phyloP scores from a whole-genome alignment of 2,113 vertebrate genomes.

The Pampusana beccarii region DNA sequence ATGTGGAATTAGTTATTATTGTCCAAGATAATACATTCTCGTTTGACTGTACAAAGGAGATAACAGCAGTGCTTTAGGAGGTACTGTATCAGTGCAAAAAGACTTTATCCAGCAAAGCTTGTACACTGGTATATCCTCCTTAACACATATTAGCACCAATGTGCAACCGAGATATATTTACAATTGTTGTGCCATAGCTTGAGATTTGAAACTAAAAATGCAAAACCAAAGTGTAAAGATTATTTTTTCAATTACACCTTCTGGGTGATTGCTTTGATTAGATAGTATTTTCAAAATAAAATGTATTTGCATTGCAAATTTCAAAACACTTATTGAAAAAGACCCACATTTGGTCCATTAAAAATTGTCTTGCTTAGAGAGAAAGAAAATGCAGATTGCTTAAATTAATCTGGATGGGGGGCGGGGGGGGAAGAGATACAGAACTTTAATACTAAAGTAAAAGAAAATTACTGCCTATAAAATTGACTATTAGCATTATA shows the following conservation, averaged over 20 bases:
- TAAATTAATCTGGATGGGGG: background rate
- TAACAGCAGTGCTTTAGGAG: background rate
- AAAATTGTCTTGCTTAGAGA: background rate
- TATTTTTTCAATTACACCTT: background rate
- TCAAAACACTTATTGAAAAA: background rate
- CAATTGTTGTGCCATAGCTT: background rate
- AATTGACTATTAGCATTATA: background rate
- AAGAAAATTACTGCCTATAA: background rate
- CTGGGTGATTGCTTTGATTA: background rate
- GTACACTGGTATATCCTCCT: background rate
- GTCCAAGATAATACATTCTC: slow-evolving; percentile 7
- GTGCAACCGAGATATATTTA: background rate
- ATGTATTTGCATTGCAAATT: background rate
- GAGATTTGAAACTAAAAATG: background rate
- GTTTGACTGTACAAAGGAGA: slow-evolving; percentile 18
- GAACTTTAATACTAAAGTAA: background rate
- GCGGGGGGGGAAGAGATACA: background rate
- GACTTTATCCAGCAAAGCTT: background rate
- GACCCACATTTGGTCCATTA: background rate
- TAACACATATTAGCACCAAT: background rate
- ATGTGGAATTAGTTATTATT: slow-evolving; percentile 49
- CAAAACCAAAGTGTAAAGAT: background rate
- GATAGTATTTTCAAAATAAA: background rate
- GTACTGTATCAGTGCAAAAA: background rate
- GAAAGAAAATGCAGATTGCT: background rate